Evolutionary conservation across 2,797 vertebrate genomes (phyloP), one percentile per base, ranked within the genome.

Genomic region (Tangara arthus): DNA sequence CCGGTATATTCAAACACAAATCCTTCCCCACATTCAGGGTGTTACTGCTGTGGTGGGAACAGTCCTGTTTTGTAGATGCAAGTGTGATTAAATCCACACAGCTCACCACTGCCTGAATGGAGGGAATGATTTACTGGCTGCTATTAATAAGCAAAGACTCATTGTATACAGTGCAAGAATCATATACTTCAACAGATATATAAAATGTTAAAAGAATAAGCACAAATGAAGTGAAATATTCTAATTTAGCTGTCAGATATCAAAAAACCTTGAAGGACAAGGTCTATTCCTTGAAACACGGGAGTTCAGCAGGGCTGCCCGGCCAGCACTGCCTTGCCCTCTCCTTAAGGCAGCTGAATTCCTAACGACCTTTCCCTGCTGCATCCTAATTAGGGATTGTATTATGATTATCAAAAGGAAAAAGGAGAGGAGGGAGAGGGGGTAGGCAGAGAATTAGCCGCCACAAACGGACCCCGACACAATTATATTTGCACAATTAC

Each of bases 401-500:
- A 87, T 95, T 94, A 82, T 87, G 83, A 72, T 82, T 82, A 84
- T 83, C 87, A 91, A 93, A 87, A 86, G 87, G 68, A 84, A 81
- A 91, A 83, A 83, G 69, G 59, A 65, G 39, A 39, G 87, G 72
- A 80, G 79, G 78, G 80, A 52, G 69, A 56, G 41, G 44, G 47
- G 85, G 55, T n/a, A 82, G 27, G 59, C 65, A 69, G 77, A 87
- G 95, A 94, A 95, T 94, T 94, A 94, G 93, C 91, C 3, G 17
- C 80, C 82, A 72, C 94, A 78, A 94, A 83, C 15, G n/a, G 85
- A 69, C 92, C 82, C 87, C 32, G 24, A 94, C 93, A 96, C 93
- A 94, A 95, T 96, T 57, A n/a, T 65, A 80, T 90, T 95, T 96
- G 96, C 95, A 91, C 91, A 93, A 93, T 92, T 86, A 61, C 83